Evolutionary conservation across 1,140 invertebrate species (phyloP).

Genomic region (Hylyphantes graminicola): DNA sequence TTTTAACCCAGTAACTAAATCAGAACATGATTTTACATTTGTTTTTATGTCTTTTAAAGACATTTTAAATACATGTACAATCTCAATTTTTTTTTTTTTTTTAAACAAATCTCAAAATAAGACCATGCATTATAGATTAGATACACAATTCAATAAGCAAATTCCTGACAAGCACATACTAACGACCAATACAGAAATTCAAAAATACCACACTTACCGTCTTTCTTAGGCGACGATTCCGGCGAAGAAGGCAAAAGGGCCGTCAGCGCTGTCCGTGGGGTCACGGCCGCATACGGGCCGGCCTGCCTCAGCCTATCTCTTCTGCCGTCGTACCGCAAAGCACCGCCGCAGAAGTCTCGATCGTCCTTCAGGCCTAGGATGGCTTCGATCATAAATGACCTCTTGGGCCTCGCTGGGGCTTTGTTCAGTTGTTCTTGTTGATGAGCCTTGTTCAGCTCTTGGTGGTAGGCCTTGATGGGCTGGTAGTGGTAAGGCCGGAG

Average conservation of each 20-base stretch:
- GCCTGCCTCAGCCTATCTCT: background rate
- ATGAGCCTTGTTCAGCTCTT: background rate
- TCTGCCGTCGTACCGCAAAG: background rate
- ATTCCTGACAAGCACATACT: too few relatives aligned
- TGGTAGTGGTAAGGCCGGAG: background rate
- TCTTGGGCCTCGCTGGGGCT: conserved; percentile 62
- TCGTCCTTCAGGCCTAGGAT: conserved; percentile 75
- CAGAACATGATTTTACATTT: too few relatives aligned
- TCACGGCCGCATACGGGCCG: background rate
- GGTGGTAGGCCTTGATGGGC: background rate
- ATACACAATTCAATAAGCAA: too few relatives aligned
- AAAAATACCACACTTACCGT: background rate
- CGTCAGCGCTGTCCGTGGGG: conserved; percentile 5
- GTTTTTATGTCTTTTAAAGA: too few relatives aligned
- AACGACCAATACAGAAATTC: too few relatives aligned
- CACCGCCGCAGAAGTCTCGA: background rate
- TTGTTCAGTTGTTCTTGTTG: background rate
- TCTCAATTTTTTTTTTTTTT: too few relatives aligned
- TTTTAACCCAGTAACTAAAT: too few relatives aligned
- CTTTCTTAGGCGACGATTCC: background rate
- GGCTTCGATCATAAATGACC: conserved; percentile 84
- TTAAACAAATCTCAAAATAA: too few relatives aligned
- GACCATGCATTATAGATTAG: too few relatives aligned
- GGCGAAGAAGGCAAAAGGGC: background rate
- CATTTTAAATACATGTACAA: too few relatives aligned